Evolutionary conservation across 2,797 vertebrate genomes (phyloP).

Genomic region (Silurus aristotelis): DNA sequence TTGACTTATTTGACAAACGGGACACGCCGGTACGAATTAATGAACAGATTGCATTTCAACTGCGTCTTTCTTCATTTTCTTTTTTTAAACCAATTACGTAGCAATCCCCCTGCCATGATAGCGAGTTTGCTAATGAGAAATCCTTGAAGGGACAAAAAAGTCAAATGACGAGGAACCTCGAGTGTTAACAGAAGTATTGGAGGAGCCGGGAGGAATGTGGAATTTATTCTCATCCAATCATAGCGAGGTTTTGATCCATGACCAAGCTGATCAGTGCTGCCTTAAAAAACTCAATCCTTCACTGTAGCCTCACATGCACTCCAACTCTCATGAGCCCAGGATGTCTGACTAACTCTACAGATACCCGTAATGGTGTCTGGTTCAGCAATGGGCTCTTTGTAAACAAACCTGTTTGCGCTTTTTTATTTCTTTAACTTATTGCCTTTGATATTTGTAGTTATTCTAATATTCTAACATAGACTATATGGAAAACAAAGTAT

Average conservation of each 20-base stretch:
- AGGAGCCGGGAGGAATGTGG: conserved; percentile 58
- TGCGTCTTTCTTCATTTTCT: conserved; percentile 22
- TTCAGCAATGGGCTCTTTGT: background rate
- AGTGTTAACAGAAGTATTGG: conserved; percentile 60
- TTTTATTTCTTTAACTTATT: background rate
- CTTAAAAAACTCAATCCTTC: conserved; percentile 61
- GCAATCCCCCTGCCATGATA: conserved; percentile 36
- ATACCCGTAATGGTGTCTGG: conserved; percentile 21
- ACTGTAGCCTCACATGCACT: conserved; percentile 36
- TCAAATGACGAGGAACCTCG: conserved; percentile 49
- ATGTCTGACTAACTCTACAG: background rate
- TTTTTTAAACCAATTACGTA: conserved; percentile 37
- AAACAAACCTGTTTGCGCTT: background rate
- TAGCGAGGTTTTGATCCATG: conserved; percentile 67
- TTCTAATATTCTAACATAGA: background rate
- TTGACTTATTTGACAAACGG: conserved; percentile 6
- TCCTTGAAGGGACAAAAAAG: conserved; percentile 57
- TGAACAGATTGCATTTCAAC: conserved; percentile 28
- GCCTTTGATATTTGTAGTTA: background rate
- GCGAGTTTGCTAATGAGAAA: conserved; percentile 29
- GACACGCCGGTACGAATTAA: background rate
- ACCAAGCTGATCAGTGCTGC: conserved; percentile 68
- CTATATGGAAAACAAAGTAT: no score
- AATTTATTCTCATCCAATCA: conserved; percentile 69
- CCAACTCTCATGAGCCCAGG: conserved; percentile 13